Evolutionary conservation across 2,888 invertebrate species (phyloP).

Genomic region (Meloe dianella): DNA sequence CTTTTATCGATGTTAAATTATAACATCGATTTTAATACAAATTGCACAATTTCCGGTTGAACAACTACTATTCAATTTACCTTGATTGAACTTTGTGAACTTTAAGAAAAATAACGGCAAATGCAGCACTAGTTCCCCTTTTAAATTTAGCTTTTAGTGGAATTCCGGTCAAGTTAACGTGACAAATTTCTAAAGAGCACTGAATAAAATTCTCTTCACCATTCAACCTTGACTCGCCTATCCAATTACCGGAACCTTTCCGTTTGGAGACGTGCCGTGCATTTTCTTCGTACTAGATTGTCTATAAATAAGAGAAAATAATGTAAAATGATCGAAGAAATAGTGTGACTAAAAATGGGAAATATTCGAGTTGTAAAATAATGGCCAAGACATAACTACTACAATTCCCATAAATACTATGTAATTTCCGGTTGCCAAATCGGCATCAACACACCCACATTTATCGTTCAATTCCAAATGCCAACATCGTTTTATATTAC

Average conservation of each 20-base stretch:
- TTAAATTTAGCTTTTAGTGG: background rate
- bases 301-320: background rate
- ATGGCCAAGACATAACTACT: background rate
- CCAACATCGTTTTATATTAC: background rate
- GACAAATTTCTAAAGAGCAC: background rate
- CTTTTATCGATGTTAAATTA: background rate
- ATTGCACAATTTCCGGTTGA: conserved; percentile 2
- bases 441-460: conserved; percentile 21
- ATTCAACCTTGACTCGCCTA: conserved; percentile 4
- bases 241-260: conserved; percentile 6
- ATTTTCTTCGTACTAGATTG: background rate
- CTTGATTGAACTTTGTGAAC: background rate
- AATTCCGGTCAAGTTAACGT: conserved; percentile 6
- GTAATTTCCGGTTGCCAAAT: conserved; percentile 27
- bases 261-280: background rate
- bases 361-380: background rate
- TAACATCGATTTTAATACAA: background rate
- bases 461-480: conserved; percentile 10
- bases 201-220: background rate
- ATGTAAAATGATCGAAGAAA: background rate
- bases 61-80: background rate
- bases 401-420: conserved; percentile 20
- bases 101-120: background rate
- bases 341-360: background rate
- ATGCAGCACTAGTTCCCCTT: background rate